phyloP scores from a whole-genome alignment of 2,888 invertebrate genomes.

The Idaea biselata region DNA sequence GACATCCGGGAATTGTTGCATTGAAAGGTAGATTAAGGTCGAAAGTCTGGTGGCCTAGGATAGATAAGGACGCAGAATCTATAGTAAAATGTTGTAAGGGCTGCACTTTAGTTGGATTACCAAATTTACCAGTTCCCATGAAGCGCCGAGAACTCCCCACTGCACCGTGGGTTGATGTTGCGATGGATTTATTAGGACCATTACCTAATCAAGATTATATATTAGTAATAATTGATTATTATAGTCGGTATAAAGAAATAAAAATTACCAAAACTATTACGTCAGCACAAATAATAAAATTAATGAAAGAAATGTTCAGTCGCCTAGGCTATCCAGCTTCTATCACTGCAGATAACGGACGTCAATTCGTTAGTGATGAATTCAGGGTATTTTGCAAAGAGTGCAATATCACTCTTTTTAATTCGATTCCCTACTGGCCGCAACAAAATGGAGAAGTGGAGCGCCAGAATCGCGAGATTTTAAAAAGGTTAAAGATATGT shows the following conservation, averaged over 20 bases:
- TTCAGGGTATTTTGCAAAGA: slow-evolving; percentile 13
- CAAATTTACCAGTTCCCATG: slow-evolving; percentile 23
- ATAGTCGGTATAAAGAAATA: slow-evolving; percentile 5
- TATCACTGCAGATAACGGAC: no score
- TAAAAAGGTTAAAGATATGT: slow-evolving; percentile 29
- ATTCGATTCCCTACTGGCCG: slow-evolving; percentile 31
- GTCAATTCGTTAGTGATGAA: slow-evolving; percentile 23
- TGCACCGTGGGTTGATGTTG: slow-evolving; percentile 29
- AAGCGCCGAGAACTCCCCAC: slow-evolving; percentile 28
- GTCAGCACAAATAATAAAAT: slow-evolving; percentile 15
- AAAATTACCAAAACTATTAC: slow-evolving; percentile 18
- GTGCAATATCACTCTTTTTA: slow-evolving; percentile 21
- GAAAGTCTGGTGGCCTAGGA: no score
- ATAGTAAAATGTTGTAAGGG: slow-evolving; percentile 22
- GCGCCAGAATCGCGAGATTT: slow-evolving; percentile 29
- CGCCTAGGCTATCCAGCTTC: no score
- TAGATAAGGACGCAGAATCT: background rate
- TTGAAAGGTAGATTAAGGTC: background rate
- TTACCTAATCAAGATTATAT: slow-evolving; percentile 12
- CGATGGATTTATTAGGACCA: slow-evolving; percentile 34
- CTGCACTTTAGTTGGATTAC: slow-evolving; percentile 21
- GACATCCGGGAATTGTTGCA: slow-evolving; percentile 44
- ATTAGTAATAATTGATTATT: slow-evolving; percentile 2
- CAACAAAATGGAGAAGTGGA: slow-evolving; percentile 36
- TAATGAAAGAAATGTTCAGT: no score